Base-by-base conservation (phyloP, 2,888 invertebrate genomes). In the Alloplasta piceator region DNA sequence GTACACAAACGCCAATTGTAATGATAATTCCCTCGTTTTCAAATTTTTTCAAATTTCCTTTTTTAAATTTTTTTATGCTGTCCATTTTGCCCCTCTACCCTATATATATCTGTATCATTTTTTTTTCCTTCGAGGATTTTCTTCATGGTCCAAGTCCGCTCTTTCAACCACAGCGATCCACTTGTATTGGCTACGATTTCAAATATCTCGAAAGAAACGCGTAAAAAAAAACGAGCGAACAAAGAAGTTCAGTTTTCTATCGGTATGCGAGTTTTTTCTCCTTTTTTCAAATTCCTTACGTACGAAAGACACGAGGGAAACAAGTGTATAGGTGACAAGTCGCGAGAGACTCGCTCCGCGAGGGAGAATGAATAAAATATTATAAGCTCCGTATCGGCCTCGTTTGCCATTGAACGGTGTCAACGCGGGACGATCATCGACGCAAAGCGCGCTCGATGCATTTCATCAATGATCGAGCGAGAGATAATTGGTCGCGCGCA, bases 371-470 rank as follows among this genome's bases (percentile, higher is more conserved):
- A 73, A 73, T 64, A 64, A 73, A 73, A 73, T 73, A 64, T 73
- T 73, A 64, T 73, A 73, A 64, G 58, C 56, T 64, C 56, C 73
- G 64, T 64, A 56, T 56, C 64, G 64, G 63, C 63, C 72, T 72
- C 63, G 63, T 73, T 73, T 73, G 64, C 73, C 64, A 73, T 73
- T 73, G 64, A 64, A 64, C 73, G 64, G 56, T 58, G 64, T 43
- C 67, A 70, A 70, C 73, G 56, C 61, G 70, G 78, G 26, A 26
- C 75, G 76, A 81, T 74, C 58, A 81, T 74, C 58, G 74, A 41
- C 79, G 26, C 26, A 26, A 26, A 26, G 26, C 26, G 66, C 79
- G 64, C 74, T 68, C 55, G 68, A 61, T 67, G 68, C 60, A 76
- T 68, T 63, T 26, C 1, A 26, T 26, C 26, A 26, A 26, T 26